Evolutionary conservation across 1,140 invertebrate genomes (phyloP).

Genomic region (Drosophila kurseongensis): DNA sequence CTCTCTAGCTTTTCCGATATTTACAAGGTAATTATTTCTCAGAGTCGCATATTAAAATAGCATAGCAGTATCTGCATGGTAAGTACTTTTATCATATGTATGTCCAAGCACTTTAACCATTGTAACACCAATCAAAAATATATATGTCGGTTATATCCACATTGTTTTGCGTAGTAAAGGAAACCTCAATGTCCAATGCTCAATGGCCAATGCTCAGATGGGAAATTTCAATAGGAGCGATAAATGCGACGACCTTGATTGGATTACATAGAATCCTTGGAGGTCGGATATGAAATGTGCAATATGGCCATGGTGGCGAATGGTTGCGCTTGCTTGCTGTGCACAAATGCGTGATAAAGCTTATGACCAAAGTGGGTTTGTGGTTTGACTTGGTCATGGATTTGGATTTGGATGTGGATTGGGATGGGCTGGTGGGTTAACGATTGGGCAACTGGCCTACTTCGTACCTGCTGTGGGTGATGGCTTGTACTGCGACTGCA

Average conservation of each 20-base stretch:
- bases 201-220: slow-evolving; percentile 5
- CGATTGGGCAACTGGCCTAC: not conserved
- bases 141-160: too few species aligned
- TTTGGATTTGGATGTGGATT: not conserved
- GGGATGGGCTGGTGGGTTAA: not conserved
- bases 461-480: slow-evolving; percentile 57
- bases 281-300: slow-evolving; percentile 2
- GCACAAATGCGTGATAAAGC: slow-evolving; percentile 27
- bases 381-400: slow-evolving; percentile 5
- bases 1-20: too few species aligned
- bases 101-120: too few species aligned
- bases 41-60: too few species aligned
- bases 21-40: too few species aligned
- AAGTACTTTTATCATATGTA: too few species aligned
- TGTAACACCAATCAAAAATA: too few species aligned
- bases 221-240: slow-evolving; percentile 1
- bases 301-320: slow-evolving; percentile 14
- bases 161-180: not conserved
- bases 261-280: not conserved
- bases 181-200: slow-evolving; percentile 8
- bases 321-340: slow-evolving; percentile 18
- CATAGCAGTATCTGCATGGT: too few species aligned
- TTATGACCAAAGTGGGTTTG: not conserved
- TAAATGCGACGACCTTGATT: not conserved
- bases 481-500: slow-evolving; percentile 79